Conservation (phyloP, 1,140 invertebrate species). For the Drosophila willistoni region DNA sequence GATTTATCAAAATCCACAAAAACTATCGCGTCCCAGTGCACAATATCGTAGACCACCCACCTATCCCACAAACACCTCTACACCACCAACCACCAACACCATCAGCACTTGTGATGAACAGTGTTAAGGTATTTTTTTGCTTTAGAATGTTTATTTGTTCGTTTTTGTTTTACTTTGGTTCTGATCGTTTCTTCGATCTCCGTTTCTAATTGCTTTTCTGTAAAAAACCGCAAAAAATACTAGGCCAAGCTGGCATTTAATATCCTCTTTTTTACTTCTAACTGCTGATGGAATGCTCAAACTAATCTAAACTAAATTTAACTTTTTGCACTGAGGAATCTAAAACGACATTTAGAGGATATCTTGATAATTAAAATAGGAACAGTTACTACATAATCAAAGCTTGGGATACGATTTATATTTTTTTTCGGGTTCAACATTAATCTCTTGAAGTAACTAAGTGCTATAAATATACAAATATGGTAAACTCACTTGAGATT, state of each 20-base stretch:
- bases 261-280: neutral
- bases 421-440: too few species aligned
- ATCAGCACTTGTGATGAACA: slow-evolving; percentile 65
- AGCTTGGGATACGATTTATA: too few species aligned
- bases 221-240: neutral
- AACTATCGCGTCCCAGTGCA: slow-evolving; percentile 75
- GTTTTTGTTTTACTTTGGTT: slow-evolving; percentile 19
- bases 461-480: too few species aligned
- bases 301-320: neutral
- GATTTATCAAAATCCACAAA: slow-evolving; percentile 82
- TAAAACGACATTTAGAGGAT: too few species aligned
- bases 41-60: slow-evolving; percentile 77
- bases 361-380: too few species aligned
- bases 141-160: slow-evolving; percentile 29
- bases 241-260: slow-evolving; percentile 48
- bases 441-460: too few species aligned
- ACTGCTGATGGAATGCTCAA: neutral
- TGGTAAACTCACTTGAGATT: too few species aligned
- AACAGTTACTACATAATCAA: too few species aligned
- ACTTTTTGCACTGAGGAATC: too few species aligned
- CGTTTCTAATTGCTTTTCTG: too few species aligned
- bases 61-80: slow-evolving; percentile 49
- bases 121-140: slow-evolving; percentile 76
- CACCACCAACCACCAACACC: slow-evolving; percentile 30
- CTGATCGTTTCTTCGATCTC: slow-evolving; percentile 27